Evolutionary conservation across 2,888 invertebrate species (phyloP), one percentile per base, ranked within the genome.

Genomic region (Stegophylla sp.): DNA sequence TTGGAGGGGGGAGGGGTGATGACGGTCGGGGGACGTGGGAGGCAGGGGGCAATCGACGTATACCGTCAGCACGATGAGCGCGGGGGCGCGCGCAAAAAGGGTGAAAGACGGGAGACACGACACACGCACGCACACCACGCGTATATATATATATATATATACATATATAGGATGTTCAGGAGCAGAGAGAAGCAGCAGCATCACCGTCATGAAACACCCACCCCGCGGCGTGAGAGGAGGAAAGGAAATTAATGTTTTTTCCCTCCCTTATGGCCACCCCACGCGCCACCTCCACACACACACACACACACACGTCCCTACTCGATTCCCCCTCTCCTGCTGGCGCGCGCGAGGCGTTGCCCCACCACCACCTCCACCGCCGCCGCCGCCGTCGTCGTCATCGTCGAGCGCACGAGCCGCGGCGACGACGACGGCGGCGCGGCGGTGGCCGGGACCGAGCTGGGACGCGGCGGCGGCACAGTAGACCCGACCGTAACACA

Each of bases 171-270:
- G 34, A 34, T 7, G 34, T 34, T 34, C 34, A n/a, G n/a, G 51
- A 51, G 48, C 15, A 15, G 48, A 15, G 48, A 17, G n/a, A 4
- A 51, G 51, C 51, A 48, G 48, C 15, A 15, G 34, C 34, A 48
- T 4, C n/a, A 51, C n/a, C 51, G 34, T 34, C 34, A 34, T 34
- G 3, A 3, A 34, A 34, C n/a, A 51, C 20, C 51, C 51, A 15
- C 15, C 48, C 48, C 3, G 15, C 15, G 3, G 48, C 15, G 48
- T 1, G 1, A n/a, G 51, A 1, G n/a, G 12, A 5, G 51, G 51
- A n/a, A 15, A 28, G 56, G 72, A 56, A 61, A 73, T 61, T 53
- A 71, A 71, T 53, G 53, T 15, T 48, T 69, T 43, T 45, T 4
- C 3, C 17, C 20, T 23, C 23, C 56, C 56, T 56, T 4, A 13